phyloP scores from a whole-genome alignment of 2,797 vertebrate genomes.

The Peromyscus nudipes region DNA sequence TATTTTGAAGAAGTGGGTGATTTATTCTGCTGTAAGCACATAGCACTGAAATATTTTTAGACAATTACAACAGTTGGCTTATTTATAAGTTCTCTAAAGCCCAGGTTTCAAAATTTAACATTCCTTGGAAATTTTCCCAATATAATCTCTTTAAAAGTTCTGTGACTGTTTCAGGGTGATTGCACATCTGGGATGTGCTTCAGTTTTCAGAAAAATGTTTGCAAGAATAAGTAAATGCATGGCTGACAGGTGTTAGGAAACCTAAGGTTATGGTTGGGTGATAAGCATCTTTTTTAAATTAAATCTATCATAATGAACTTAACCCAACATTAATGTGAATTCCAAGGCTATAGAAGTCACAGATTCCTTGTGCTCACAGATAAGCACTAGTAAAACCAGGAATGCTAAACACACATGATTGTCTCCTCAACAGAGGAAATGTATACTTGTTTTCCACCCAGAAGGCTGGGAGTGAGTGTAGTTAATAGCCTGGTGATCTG shows the following conservation, averaged over 20 bases:
- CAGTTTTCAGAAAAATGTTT: slow-evolving; percentile 26
- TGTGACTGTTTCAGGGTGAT: background rate
- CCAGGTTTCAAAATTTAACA: background rate
- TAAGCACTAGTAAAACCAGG: background rate
- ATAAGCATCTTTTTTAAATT: slow-evolving; percentile 1
- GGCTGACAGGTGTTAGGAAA: background rate
- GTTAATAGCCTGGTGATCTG: background rate
- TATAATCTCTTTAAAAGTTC: slow-evolving; percentile 35
- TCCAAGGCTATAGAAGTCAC: background rate
- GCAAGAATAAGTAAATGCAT: background rate
- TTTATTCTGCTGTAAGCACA: background rate
- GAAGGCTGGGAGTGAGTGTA: background rate
- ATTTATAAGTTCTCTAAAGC: slow-evolving; percentile 10
- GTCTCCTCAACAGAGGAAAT: background rate
- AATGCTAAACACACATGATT: background rate
- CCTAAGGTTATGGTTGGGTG: background rate
- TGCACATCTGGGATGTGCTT: background rate
- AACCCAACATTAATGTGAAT: slow-evolving; percentile 12
- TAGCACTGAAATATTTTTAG: slow-evolving; percentile 20
- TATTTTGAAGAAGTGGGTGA: background rate
- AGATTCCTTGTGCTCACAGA: background rate
- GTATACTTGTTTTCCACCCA: background rate
- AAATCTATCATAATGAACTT: slow-evolving; percentile 22
- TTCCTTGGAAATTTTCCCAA: background rate
- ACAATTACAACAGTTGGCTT: background rate